These are phyloP conservation scores for Diaprepes abbreviatus DNA, from an alignment of 2,888 invertebrate species.

Conservation along the genomic window DNA sequence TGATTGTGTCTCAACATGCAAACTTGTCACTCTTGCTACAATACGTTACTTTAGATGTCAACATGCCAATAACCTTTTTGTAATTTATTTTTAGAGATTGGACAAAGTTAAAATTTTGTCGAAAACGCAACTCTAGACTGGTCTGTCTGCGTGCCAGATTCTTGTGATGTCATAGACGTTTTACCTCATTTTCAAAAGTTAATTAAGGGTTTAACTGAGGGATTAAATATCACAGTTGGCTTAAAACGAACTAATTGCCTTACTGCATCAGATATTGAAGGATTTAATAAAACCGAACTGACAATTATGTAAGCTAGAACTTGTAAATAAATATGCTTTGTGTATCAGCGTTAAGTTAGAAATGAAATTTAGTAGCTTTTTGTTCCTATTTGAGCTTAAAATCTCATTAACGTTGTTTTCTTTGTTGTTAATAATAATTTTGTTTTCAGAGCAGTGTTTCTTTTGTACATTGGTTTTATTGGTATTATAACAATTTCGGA, in stretches of 20 bases:
- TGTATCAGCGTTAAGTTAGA: no score
- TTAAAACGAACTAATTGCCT: conserved; percentile 58
- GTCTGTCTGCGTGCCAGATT: conserved; percentile 67
- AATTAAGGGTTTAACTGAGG: conserved; percentile 56
- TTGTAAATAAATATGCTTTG: no score
- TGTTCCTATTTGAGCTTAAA: no score
- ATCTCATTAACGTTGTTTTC: no score
- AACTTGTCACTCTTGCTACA: no score
- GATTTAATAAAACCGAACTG: conserved; percentile 43
- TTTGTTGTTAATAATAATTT: no score
- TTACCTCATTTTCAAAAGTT: conserved; percentile 58
- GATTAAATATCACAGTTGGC: conserved; percentile 57
- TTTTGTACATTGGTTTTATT: conserved; percentile 31
- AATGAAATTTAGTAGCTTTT: no score
- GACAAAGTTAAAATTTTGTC: conserved; percentile 54
- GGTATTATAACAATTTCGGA: conserved; percentile 39
- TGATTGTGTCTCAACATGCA: no score
- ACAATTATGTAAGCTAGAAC: conserved; percentile 51
- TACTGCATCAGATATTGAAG: conserved; percentile 33
- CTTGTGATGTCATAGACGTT: conserved; percentile 62
- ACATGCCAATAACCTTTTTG: no score
- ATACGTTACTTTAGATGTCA: no score
- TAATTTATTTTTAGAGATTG: conserved; percentile 46
- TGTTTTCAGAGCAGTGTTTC: conserved; percentile 36
- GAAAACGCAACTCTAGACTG: conserved; percentile 57